These are phyloP conservation scores for Chloroceryle amazona DNA, from an alignment of 2,797 vertebrate species.

Conservation along the genomic window DNA sequence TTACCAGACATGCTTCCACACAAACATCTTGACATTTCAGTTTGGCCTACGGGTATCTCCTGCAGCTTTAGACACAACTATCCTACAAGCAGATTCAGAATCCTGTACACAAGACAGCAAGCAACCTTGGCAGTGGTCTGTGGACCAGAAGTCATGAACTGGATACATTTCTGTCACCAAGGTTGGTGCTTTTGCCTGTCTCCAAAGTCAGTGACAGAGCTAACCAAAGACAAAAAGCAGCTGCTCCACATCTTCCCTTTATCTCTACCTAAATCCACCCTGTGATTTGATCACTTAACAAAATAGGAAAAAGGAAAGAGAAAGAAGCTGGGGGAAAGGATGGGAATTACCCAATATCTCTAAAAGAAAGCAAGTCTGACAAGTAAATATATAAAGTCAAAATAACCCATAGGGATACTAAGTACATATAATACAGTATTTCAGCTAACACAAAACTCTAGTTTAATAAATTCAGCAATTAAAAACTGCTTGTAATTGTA, in stretches of 20 bases:
- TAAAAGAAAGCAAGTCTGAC: neutral
- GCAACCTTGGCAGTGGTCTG: neutral
- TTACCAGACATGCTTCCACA: neutral
- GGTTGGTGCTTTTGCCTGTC: neutral
- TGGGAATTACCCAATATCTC: neutral
- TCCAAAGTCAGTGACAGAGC: neutral
- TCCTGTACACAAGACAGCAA: neutral
- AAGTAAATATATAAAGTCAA: neutral
- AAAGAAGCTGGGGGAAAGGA: rapidly evolving
- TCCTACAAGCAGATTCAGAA: neutral
- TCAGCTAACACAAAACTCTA: neutral
- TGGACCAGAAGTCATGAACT: neutral
- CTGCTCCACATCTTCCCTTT: too few species aligned
- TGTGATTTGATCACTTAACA: neutral
- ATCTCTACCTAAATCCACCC: neutral
- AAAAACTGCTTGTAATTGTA: neutral
- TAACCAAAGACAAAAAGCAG: neutral
- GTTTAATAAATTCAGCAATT: conserved; percentile 42
- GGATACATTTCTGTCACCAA: neutral
- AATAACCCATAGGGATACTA: neutral
- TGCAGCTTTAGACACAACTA: neutral
- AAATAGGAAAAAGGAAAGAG: rapidly evolving
- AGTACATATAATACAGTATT: neutral
- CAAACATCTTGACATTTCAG: neutral
- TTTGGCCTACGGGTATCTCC: neutral